Evolutionary conservation across 2,888 invertebrate genomes (phyloP), one percentile per base, ranked within the genome.

Genomic region (Sminthurinus aureus): DNA sequence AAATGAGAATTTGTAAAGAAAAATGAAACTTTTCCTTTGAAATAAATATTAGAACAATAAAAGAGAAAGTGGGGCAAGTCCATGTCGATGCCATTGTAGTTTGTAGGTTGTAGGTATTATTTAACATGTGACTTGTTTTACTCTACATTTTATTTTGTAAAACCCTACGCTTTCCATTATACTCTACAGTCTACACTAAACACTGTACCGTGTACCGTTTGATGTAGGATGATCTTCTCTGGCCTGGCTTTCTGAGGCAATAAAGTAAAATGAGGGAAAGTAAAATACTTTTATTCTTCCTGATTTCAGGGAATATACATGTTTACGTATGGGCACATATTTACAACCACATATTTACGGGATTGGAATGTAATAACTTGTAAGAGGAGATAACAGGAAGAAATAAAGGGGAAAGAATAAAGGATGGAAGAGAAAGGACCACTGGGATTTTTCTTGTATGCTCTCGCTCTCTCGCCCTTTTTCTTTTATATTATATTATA

Each of bases 281-380:
- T 18, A 38, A 1, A 38, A 38, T 11, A 71, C 15, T 74, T 74
- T 26, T 26, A 2, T 26, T n/a, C n/a, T 15, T 74, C 50, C 15
- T 74, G 24, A 11, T 50, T 26, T 67, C 22, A 11, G 20, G 6
- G 20, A 58, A 6, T 66, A 20, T 66, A 15, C 66, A 24, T 26
- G 73, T 73, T n/a, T n/a, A n/a, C n/a, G n/a, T n/a, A n/a, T n/a
- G n/a, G n/a, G n/a, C n/a, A n/a, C n/a, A n/a, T n/a, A n/a, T n/a
- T n/a, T n/a, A n/a, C n/a, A n/a, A n/a, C n/a, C n/a, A n/a, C n/a
- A n/a, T n/a, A n/a, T 52, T 8, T 58, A 24, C 6, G 69, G n/a
- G n/a, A 75, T 75, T 75, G 75, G 18, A 75, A 75, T 75, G 50
- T 51, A 75, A 75, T 75, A 52, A 75, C n/a, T 75, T 75, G 75